Percentiles rank a stretch among this genome's conserved stretches.
Evolutionary conservation across 2,888 invertebrate genomes (phyloP).

Genomic region (Choreutis nemorana): DNA sequence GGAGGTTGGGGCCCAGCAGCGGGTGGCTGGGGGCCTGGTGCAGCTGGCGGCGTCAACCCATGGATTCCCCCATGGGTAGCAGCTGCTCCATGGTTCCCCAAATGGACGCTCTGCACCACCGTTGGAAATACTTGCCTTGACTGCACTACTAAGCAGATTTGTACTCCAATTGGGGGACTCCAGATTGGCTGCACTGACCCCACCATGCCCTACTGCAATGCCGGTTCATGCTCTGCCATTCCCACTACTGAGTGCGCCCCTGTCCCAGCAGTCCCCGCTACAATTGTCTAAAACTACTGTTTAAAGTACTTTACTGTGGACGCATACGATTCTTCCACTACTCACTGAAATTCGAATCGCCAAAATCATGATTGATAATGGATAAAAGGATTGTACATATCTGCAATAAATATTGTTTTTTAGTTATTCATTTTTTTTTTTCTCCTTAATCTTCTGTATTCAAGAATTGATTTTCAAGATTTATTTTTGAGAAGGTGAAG

Average conservation of each 20-base stretch:
- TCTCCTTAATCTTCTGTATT: too few relatives aligned
- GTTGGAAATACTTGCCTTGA: slow-evolving; percentile 37
- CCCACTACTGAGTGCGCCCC: slow-evolving; percentile 39
- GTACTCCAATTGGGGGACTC: slow-evolving; percentile 46
- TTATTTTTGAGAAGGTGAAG: too few relatives aligned
- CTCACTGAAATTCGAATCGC: too few relatives aligned
- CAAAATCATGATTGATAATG: too few relatives aligned
- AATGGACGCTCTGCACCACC: slow-evolving; percentile 40
- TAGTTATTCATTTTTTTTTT: too few relatives aligned
- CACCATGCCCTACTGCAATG: slow-evolving; percentile 45
- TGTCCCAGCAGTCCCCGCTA: slow-evolving; percentile 10
- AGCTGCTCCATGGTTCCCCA: slow-evolving; percentile 41
- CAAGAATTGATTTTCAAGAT: too few relatives aligned
- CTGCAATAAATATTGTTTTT: too few relatives aligned
- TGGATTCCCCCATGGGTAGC: slow-evolving; percentile 53
- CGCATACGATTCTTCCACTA: too few relatives aligned
- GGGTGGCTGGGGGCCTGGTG: too few relatives aligned
- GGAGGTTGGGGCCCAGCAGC: slow-evolving; percentile 15
- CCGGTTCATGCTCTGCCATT: slow-evolving; percentile 53
- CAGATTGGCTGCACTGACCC: slow-evolving; percentile 42
- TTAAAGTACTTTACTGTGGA: too few relatives aligned
- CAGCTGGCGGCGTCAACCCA: slow-evolving; percentile 24
- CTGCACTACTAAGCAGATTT: slow-evolving; percentile 40
- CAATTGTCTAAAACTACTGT: too few relatives aligned
- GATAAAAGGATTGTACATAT: too few relatives aligned